These are phyloP conservation scores for Drosophila tsacasi DNA, from an alignment of 1,140 invertebrate genomes.

Conservation along the genomic window DNA sequence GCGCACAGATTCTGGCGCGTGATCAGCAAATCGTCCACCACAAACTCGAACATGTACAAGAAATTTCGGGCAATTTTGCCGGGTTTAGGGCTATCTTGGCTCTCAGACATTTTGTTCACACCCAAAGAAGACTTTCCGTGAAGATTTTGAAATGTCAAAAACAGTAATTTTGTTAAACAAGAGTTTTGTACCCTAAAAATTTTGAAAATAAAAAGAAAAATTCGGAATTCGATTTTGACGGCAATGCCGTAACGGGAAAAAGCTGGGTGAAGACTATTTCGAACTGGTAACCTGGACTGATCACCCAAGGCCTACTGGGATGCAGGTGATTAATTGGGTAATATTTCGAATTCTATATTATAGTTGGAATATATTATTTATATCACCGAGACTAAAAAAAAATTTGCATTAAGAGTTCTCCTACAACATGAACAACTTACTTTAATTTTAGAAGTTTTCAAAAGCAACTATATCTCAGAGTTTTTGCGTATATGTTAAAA, in stretches of 20 bases:
- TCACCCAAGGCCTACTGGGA: background rate
- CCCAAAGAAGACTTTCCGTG: background rate
- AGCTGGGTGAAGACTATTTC: background rate
- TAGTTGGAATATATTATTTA: background rate
- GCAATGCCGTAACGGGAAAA: background rate
- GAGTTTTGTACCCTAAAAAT: background rate
- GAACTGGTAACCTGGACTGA: background rate
- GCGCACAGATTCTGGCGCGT: slow-evolving; percentile 76
- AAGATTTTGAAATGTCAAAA: background rate
- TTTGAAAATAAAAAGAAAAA: background rate
- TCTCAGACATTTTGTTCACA: background rate
- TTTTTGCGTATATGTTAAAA: too few species aligned
- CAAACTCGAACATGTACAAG: slow-evolving; percentile 82
- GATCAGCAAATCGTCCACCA: slow-evolving; percentile 78
- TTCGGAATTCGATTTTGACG: background rate
- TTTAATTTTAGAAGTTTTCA: too few species aligned
- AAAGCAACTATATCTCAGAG: too few species aligned
- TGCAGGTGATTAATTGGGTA: too few species aligned
- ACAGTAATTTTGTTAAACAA: background rate
- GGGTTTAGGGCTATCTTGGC: background rate
- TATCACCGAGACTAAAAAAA: background rate
- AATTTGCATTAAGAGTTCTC: too few species aligned
- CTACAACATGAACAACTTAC: too few species aligned
- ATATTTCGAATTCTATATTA: background rate
- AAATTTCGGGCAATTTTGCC: slow-evolving; percentile 38